A percentile compares a stretch with the other conserved stretches of the same genome.
Evolutionary conservation across 2,888 invertebrate species (phyloP).

Genomic region (Dendrolimus houi): DNA sequence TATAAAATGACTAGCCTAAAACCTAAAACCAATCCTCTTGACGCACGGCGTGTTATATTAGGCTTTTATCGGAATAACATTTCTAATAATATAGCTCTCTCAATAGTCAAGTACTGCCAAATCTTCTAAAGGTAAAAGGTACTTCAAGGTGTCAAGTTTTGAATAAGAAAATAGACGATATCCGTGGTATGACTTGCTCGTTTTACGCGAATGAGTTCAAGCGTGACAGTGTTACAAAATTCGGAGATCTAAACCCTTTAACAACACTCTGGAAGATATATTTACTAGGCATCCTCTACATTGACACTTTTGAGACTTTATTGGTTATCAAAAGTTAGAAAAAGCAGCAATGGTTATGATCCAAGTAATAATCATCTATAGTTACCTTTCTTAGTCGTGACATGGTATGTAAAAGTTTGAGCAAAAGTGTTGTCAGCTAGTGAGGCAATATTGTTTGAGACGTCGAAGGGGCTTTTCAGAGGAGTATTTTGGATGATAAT

Average conservation of each 20-base stretch:
- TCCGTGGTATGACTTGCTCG: conserved; percentile 27
- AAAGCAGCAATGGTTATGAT: neutral
- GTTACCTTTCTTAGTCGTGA: neutral
- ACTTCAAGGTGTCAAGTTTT: conserved; percentile 25
- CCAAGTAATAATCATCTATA: neutral
- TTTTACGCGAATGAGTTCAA: conserved; percentile 23
- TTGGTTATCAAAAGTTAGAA: neutral
- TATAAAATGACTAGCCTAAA: neutral
- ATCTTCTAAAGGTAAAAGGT: neutral
- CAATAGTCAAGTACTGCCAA: neutral
- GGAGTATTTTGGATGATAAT: conserved; percentile 15
- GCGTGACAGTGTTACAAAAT: conserved; percentile 29
- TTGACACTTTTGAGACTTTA: neutral
- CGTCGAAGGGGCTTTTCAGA: conserved; percentile 10
- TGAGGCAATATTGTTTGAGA: conserved; percentile 19
- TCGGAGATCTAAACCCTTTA: conserved; percentile 1
- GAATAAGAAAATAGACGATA: conserved; percentile 28
- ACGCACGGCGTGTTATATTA: neutral
- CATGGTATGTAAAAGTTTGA: conserved; percentile 1
- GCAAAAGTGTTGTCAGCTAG: conserved; percentile 11
- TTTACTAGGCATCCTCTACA: neutral
- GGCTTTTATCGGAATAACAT: neutral
- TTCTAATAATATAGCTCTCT: neutral
- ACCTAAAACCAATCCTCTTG: neutral
- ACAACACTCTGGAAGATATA: neutral